Percentiles rank a stretch among this genome's conserved stretches.
Evolutionary conservation across 2,888 invertebrate species (phyloP).

Genomic region (Drosophila lacicola): DNA sequence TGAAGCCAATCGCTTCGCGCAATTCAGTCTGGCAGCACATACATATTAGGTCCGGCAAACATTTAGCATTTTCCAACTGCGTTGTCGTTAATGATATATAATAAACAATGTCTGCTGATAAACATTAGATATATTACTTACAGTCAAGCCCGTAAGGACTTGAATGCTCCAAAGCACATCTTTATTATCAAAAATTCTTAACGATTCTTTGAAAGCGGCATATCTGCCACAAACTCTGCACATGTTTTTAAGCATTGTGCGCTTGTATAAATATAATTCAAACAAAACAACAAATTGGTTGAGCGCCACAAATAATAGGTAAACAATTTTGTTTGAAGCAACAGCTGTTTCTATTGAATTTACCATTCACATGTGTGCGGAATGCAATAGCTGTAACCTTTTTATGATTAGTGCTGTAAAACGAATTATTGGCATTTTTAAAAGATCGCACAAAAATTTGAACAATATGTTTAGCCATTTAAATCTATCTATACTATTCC

Average conservation of each 20-base stretch:
- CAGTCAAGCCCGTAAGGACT: conserved; percentile 47
- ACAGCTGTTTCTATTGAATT: conserved; percentile 30
- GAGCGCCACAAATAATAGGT: conserved; percentile 11
- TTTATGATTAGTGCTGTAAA: conserved; percentile 29
- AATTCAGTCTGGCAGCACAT: conserved; percentile 47
- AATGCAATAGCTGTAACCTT: background rate
- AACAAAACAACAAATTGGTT: conserved; percentile 1
- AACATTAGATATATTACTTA: conserved; percentile 14
- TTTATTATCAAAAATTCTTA: conserved; percentile 45
- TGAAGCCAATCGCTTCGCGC: conserved; percentile 44
- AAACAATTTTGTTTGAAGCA: conserved; percentile 4
- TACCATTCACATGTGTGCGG: conserved; percentile 34
- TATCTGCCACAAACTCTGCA: conserved; percentile 44
- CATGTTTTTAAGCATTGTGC: conserved; percentile 38
- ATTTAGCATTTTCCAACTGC: conserved; percentile 42
- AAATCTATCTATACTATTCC: no score
- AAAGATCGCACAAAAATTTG: background rate
- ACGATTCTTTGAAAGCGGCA: conserved; percentile 19
- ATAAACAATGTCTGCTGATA: background rate
- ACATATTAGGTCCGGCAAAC: conserved; percentile 50
- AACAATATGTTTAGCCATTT: background rate
- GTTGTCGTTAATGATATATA: background rate
- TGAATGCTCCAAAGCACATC: conserved; percentile 47
- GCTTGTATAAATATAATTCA: conserved; percentile 1
- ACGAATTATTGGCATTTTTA: background rate